Percentiles rank a stretch among this genome's conserved stretches.
phyloP scores from a whole-genome alignment of 2,888 invertebrate genomes.

The Rhamphomyia laevipes region DNA sequence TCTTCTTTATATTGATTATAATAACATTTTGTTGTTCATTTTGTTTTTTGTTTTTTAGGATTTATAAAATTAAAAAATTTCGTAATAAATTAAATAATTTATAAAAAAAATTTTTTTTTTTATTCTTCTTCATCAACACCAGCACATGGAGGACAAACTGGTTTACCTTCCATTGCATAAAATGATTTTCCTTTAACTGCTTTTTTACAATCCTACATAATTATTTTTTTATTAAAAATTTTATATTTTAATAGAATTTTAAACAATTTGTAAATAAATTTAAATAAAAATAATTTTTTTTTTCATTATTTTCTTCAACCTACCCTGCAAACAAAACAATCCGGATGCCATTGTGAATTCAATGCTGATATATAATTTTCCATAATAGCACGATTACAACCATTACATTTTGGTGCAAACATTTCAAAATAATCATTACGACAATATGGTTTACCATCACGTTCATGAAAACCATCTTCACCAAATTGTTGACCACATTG shows the following conservation, averaged over 20 bases:
- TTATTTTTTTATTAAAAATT: background rate
- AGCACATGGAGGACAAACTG: conserved; percentile 88
- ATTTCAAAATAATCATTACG: conserved; percentile 92
- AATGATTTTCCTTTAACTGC: conserved; percentile 90
- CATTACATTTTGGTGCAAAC: conserved; percentile 97
- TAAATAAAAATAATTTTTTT: conserved; percentile 2
- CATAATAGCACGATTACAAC: conserved; percentile 91
- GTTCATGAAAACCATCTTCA: conserved; percentile 95
- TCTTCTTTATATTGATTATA: conserved; percentile 17
- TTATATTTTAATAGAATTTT: background rate
- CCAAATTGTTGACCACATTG: conserved; percentile 96
- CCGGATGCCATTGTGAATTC: conserved; percentile 96
- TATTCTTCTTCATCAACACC: conserved; percentile 78
- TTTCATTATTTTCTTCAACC: conserved; percentile 35
- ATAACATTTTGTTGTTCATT: background rate
- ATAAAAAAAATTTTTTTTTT: conserved; percentile 31
- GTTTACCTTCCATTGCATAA: conserved; percentile 94
- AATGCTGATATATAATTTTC: conserved; percentile 97
- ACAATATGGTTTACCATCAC: conserved; percentile 92
- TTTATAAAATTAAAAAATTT: background rate
- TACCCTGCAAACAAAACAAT: conserved; percentile 98
- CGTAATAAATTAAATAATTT: background rate
- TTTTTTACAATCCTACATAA: conserved; percentile 79
- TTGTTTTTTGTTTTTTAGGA: background rate
- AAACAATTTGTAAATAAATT: conserved; percentile 20